Evolutionary conservation across 2,797 vertebrate species (phyloP), one percentile per base, ranked within the genome.

Genomic region (Spondyliosoma cantharus): DNA sequence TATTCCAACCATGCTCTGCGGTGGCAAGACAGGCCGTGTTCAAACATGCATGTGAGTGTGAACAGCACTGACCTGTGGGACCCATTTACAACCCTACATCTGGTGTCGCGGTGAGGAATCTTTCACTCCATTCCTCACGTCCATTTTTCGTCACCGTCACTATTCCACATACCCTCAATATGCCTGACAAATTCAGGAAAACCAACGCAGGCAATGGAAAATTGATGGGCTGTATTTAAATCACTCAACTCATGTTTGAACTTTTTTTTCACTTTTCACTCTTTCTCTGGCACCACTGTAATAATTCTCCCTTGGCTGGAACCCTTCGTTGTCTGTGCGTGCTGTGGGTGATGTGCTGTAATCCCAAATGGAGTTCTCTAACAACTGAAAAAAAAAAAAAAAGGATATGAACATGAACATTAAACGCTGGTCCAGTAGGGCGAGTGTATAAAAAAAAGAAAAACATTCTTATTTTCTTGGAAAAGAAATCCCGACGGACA

Each of bases 331-430:
- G 91, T 95, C 87, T 93, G 92, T 95, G 89, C 76, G 93, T 95
- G 89, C 87, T 90, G 94, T 96, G 92, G 91, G 94, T 95, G 93
- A 93, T 88, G 94, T 96, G 94, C 84, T 87, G 94, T 95, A 92
- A 94, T 75, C 88, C 88, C 84, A 89, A 92, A 91, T 89, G 75
- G 90, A 86, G 85, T 88, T 86, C 78, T 82, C 82, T 70, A 90
- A 87, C 48, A 76, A 77, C 56, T 65, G 60, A 54, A 25, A 43
- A 17, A 14, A 79, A 73, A 71, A 72, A 67, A 50, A 88, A 84
- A 87, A 73, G 59, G 60, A 87, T 81, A 69, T 80, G 63, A 80
- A 87, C 72, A 79, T 72, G 69, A 91, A 87, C 79, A 78, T 86
- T 90, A 74, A 84, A 71, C 46, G 66, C 85, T 71, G 86, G 89